Base-by-base conservation (phyloP, 2,797 vertebrate genomes). In the Molossus alvarezi region DNA sequence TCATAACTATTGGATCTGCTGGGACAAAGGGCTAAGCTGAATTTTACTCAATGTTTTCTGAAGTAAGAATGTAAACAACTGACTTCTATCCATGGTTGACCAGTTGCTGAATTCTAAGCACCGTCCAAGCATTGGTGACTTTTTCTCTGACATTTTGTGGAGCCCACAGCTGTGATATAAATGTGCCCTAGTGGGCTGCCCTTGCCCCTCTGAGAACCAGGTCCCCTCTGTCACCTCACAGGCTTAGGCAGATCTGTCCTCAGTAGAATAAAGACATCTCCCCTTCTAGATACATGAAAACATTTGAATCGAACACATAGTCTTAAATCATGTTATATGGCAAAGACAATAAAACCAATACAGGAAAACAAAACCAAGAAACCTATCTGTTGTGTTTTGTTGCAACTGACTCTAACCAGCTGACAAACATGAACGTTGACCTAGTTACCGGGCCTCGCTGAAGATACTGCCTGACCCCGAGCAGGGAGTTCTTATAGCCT, bases 21-120 rank as follows among this genome's bases (percentile, higher is more conserved):
- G 21, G 6, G 15, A 57, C 58, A 76, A 12, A 73, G 23, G 21
- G 15, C 11, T 45, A 67, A 25, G 3, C 15, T 76, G 58, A 17
- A 64, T 82, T 96, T 92, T 62, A 73, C 55, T 79, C 2, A 14
- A 21, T 76, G n/a, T 80, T 92, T 96, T 83, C 71, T 51, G 29
- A 83, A 77, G 23, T 55, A 62, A 88, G 4, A 57, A 82, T 62
- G 51, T 55, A 60, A 89, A 69, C 11, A 75, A 33, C 4, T 65
- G 7, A 53, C 23, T 57, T n/a, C 5, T 0, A 13, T 21, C 10
- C 29, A 55, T n/a, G 41, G 5, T n/a, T 87, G 27, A 27, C 18
- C 23, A 12, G 15, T 2, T 57, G 3, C 15, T n/a, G 18, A 9
- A 9, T 80, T 84, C 27, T 88, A 71, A 83, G 82, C 5, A 7